Base-by-base conservation (phyloP, 1,140 invertebrate genomes). In the Drosophila biarmipes region DNA sequence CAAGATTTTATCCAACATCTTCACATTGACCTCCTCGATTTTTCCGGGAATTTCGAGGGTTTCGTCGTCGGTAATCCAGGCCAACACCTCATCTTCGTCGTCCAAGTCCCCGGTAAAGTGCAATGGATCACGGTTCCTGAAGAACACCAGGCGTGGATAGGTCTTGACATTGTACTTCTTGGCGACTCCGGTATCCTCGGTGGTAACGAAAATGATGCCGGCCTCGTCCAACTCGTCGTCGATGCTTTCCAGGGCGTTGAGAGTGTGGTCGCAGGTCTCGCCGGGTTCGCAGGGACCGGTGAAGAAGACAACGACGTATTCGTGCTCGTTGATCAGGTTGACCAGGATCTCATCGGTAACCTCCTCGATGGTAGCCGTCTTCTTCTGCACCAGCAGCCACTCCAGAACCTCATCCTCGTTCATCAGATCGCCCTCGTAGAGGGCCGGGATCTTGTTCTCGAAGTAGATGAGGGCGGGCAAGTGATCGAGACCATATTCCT, bases 261-360 rank as follows among this genome's bases (percentile, higher is more conserved):
- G 92, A 56, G 97, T 96, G 67, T 95, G 95, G 72, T 97, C 96
- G 80, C 97, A 98, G 79, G 96, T 93, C 81, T 97, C 95, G 11
- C 96, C 97, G 63, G 97, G 96, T 77, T 97, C 96, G 86, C 97
- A 98, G 49, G 95, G 95, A 29, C 97, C 97, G 92, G 97, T 98
- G 92, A 98, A 98, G 90, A 97, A 98, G 19, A 98, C 97, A 19
- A 97, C 97, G 14, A 98, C 97, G 92, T 98, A 98, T 94, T 98
- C 97, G 87, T 98, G 96, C 81, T 97, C 96, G 73, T 96, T 96
- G 76, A 98, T 97, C 7, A 98, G 93, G 89, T 96, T 96, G 71
- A 95, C 94, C 15, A 98, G 92, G 86, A 98, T 98, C 93, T 98
- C 97, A 91, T 98, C 97, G 1, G 97, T 98, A 17, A 98, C 97